Evolutionary conservation across 2,797 vertebrate genomes (phyloP), one percentile per base, ranked within the genome.

Genomic region (Scyliorhinus canicula): DNA sequence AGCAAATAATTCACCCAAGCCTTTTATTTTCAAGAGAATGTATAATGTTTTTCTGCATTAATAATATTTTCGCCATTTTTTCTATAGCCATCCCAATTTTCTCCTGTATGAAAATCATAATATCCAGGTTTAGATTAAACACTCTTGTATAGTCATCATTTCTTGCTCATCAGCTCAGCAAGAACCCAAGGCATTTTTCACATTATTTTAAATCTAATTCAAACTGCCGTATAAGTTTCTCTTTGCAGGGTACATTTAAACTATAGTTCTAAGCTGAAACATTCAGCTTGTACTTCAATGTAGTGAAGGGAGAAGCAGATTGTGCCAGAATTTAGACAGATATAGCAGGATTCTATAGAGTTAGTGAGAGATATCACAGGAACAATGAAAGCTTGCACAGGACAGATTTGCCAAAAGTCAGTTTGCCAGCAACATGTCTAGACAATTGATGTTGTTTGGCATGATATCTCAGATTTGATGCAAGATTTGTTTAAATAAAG

Each of bases 351-450:
- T 93, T 93, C 52, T 93, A 55, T 88, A 93, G 65, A 93, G 93
- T 50, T 44, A 35, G 93, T 93, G 67, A 93, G 67, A 93, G 40
- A 93, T 93, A 93, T 71, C 63, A 93, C 93, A 93, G 67, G 93
- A 93, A 93, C 93, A 93, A 93, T 69, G 93, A 93, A 69, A 69
- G 65, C 65, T 93, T 71, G 65, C 65, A 93, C 44, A 93, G 93
- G 44, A 93, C 65, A 50, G 93, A 71, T 40, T 93, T 93, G 93
- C 93, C 26, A 93, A 26, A 31, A 93, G 65, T 93, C 26, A 93
- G 44, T 93, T 93, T 69, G 88, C 88, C 88, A 91, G 88, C n/a
- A 26, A 91, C 57, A 65, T 91, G 88, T 65, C 88, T 91, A 91
- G 88, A 91, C n/a, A 91, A 65, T 91, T 91, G 60, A 91, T 91